A percentile compares a stretch with the other conserved stretches of the same genome.
Conservation (phyloP, 2,888 invertebrate species). For the Trissolcus japonicus region DNA sequence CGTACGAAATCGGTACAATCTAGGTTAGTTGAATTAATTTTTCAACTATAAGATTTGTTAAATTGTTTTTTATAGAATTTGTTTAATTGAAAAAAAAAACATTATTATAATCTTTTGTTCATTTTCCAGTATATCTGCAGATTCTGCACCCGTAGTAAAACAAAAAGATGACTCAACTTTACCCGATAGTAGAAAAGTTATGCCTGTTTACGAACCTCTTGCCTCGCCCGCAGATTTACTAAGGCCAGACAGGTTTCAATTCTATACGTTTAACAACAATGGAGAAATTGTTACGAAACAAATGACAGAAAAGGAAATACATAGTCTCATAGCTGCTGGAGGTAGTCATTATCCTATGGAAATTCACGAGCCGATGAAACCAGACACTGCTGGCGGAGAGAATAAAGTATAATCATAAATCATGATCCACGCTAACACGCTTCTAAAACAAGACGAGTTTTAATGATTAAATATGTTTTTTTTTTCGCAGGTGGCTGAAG, state of each 20-base stretch:
- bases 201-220: constrained; percentile 78
- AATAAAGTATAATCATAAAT: constrained; percentile 33
- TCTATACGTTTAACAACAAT: constrained; percentile 90
- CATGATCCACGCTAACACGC: neutral
- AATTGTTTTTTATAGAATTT: too few relatives aligned
- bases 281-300: constrained; percentile 88
- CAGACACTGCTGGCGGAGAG: constrained; percentile 33
- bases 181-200: constrained; percentile 80
- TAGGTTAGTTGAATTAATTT: constrained; percentile 66
- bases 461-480: neutral
- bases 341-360: constrained; percentile 78
- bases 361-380: constrained; percentile 63
- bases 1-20: constrained; percentile 72
- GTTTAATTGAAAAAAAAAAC: too few relatives aligned
- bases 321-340: constrained; percentile 89
- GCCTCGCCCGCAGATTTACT: constrained; percentile 86
- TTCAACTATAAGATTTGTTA: neutral
- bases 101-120: too few relatives aligned
- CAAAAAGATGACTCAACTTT: constrained; percentile 80
- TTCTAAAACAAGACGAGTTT: neutral
- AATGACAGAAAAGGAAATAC: constrained; percentile 91
- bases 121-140: constrained; percentile 79
- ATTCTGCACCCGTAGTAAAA: constrained; percentile 80
- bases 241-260: constrained; percentile 90
- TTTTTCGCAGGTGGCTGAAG: constrained; percentile 81